Conservation (phyloP, 2,888 invertebrate species). For the Drosophila tripunctata region DNA sequence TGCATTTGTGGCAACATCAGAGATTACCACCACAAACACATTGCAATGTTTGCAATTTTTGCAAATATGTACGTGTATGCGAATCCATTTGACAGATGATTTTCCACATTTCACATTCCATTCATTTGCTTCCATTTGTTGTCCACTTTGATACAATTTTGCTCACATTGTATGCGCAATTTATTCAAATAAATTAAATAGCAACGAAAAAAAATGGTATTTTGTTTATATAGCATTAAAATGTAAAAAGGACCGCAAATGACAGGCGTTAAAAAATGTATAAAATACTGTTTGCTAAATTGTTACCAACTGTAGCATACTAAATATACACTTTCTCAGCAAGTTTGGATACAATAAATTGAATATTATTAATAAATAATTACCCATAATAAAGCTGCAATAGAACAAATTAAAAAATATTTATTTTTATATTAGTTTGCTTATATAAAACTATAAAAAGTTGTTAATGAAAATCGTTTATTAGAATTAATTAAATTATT, state of each 20-base stretch:
- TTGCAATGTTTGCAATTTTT: slow-evolving; percentile 40
- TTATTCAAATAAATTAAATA: slow-evolving; percentile 45
- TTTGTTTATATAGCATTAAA: slow-evolving; percentile 60
- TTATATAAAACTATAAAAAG: too few species aligned
- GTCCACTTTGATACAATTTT: slow-evolving; percentile 22
- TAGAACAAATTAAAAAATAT: too few species aligned
- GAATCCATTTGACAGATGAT: slow-evolving; percentile 65
- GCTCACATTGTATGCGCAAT: slow-evolving; percentile 45
- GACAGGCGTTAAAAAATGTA: slow-evolving; percentile 19
- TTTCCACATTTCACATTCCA: slow-evolving; percentile 66
- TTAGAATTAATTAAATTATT: too few species aligned
- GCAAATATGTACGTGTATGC: slow-evolving; percentile 12
- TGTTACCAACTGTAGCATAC: not conserved
- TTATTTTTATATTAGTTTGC: too few species aligned
- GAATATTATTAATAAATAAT: too few species aligned
- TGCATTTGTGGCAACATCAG: slow-evolving; percentile 13
- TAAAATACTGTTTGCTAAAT: not conserved
- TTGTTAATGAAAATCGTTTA: too few species aligned
- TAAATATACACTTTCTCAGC: not conserved
- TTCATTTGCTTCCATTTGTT: slow-evolving; percentile 6
- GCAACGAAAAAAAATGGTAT: slow-evolving; percentile 19
- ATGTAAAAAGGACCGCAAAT: slow-evolving; percentile 50
- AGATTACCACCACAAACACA: slow-evolving; percentile 42
- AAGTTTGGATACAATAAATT: too few species aligned
- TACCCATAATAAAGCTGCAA: too few species aligned